Conservation (phyloP, 2,113 vertebrate species). For the Oreochromis niloticus region DNA sequence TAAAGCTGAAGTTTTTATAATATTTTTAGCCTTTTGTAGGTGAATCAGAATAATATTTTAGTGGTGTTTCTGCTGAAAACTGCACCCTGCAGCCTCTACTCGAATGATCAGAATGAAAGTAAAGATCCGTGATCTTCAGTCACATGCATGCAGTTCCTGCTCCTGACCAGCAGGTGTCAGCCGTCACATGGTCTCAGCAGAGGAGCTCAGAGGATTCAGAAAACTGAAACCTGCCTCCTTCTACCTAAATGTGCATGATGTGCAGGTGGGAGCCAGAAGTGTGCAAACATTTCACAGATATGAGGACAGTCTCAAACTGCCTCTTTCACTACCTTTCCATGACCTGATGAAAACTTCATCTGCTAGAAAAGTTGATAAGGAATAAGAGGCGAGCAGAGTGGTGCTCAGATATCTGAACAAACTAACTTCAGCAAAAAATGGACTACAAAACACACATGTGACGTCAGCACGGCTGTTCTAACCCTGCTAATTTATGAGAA, state of each 20-base stretch:
- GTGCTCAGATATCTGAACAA: background rate
- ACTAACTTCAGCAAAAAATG: background rate
- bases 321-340: background rate
- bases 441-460: background rate
- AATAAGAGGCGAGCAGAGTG: background rate
- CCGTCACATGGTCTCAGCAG: background rate
- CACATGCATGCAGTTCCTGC: background rate
- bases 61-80: background rate
- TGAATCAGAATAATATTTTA: background rate
- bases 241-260: no score
- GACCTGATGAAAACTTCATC: background rate
- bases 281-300: background rate
- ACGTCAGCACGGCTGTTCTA: background rate
- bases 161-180: background rate
- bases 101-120: background rate
- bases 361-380: background rate
- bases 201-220: background rate
- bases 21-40: background rate
- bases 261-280: no score
- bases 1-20: background rate
- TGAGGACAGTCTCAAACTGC: background rate
- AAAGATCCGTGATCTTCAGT: background rate
- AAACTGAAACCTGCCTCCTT: no score
- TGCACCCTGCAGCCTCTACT: background rate
- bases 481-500: background rate